phyloP scores from a whole-genome alignment of 1,140 invertebrate genomes.

The Drosophila biarmipes region DNA sequence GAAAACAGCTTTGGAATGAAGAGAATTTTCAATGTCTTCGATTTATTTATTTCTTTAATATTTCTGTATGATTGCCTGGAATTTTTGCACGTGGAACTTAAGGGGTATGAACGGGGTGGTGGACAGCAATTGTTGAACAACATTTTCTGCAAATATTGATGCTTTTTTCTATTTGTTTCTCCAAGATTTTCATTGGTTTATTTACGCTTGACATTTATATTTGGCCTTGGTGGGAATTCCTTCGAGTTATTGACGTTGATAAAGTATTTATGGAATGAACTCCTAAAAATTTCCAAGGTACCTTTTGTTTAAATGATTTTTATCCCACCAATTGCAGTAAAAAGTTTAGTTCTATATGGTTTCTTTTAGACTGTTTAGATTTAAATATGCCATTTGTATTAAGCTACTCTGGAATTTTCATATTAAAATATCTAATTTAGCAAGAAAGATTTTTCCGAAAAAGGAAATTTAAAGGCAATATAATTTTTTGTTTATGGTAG shows the following conservation, averaged over 20 bases:
- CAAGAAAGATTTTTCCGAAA: too few relatives aligned
- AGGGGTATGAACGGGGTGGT: conserved; percentile 12
- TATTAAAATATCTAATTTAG: too few relatives aligned
- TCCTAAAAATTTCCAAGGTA: neutral
- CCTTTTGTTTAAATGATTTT: neutral
- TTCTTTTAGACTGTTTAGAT: too few relatives aligned
- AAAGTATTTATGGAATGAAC: conserved; percentile 24
- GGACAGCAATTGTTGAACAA: conserved; percentile 39
- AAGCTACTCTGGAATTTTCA: too few relatives aligned
- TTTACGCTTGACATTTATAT: conserved; percentile 54
- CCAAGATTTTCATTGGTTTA: conserved; percentile 36
- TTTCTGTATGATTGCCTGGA: conserved; percentile 13
- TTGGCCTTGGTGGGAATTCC: conserved; percentile 37
- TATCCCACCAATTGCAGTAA: neutral
- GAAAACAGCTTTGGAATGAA: conserved; percentile 16
- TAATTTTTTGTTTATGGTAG: too few relatives aligned
- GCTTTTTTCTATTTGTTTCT: conserved; percentile 42
- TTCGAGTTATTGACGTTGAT: conserved; percentile 36
- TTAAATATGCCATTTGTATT: too few relatives aligned
- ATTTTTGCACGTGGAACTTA: conserved; percentile 22
- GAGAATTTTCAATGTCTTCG: conserved; percentile 23
- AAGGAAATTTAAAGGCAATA: too few relatives aligned
- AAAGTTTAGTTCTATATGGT: too few relatives aligned
- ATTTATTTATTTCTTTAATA: conserved; percentile 42
- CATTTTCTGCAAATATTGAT: conserved; percentile 58